Evolutionary conservation across 2,113 vertebrate genomes (phyloP).

Genomic region (Solenodon paradoxus): DNA sequence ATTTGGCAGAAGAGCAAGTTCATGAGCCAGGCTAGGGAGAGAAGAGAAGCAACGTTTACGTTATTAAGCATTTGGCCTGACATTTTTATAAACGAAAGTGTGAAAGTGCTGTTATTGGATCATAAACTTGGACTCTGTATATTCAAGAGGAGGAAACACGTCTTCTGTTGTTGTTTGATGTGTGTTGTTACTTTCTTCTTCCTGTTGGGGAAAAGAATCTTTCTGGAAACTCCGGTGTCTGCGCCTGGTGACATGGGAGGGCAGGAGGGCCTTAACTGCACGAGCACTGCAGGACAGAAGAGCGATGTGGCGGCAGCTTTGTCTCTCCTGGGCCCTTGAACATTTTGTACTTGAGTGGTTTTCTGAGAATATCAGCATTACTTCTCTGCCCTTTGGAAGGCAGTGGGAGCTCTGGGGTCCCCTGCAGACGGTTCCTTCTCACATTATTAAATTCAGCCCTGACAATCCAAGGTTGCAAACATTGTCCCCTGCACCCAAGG

Average conservation of each 20-base stretch:
- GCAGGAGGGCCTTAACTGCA: neutral
- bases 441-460: constrained; percentile 38
- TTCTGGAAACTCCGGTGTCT: neutral
- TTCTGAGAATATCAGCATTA: constrained; percentile 1
- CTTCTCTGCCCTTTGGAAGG: neutral
- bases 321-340: constrained; percentile 12
- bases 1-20: neutral
- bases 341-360: constrained; percentile 8
- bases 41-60: neutral
- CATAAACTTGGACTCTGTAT: neutral
- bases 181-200: neutral
- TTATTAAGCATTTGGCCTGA: neutral
- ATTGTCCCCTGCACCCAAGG: neutral
- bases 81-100: neutral
- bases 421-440: neutral
- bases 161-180: neutral
- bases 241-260: neutral
- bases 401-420: neutral
- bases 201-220: neutral
- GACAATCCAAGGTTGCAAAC: constrained; percentile 9
- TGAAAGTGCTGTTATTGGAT: neutral
- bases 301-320: neutral
- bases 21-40: neutral
- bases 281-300: neutral
- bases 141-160: neutral